phyloP scores from a whole-genome alignment of 2,888 invertebrate species.

The Ochlodes sylvanus region DNA sequence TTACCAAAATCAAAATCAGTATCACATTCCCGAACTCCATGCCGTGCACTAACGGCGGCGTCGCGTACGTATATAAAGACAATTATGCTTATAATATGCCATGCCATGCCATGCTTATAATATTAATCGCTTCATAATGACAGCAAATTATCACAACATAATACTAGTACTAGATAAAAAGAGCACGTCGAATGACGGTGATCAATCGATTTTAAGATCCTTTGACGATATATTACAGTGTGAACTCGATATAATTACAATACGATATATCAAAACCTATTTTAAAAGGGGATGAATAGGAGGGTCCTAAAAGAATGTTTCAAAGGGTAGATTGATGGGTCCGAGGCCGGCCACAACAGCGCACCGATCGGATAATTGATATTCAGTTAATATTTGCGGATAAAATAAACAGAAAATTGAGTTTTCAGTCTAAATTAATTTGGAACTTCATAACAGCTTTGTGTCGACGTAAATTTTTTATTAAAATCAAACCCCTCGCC shows the following conservation, averaged over 20 bases:
- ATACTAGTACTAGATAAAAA: too few relatives aligned
- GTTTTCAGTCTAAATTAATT: constrained; percentile 82
- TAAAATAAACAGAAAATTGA: constrained; percentile 82
- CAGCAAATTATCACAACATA: too few relatives aligned
- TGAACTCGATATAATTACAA: neutral
- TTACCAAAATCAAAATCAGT: too few relatives aligned
- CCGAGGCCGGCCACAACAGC: constrained; percentile 49
- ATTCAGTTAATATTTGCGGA: constrained; percentile 82
- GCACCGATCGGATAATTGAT: constrained; percentile 73
- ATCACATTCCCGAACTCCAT: too few relatives aligned
- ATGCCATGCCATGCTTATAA: too few relatives aligned
- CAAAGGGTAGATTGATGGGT: constrained; percentile 65
- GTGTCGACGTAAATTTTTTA: constrained; percentile 73
- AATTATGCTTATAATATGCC: too few relatives aligned
- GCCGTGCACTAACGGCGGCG: too few relatives aligned
- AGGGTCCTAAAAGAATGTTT: constrained; percentile 40
- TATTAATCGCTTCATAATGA: too few relatives aligned
- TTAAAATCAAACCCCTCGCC: constrained; percentile 69
- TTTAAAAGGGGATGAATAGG: neutral
- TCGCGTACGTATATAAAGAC: too few relatives aligned
- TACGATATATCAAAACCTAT: neutral
- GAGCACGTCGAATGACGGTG: too few relatives aligned
- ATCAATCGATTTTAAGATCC: too few relatives aligned
- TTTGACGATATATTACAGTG: too few relatives aligned
- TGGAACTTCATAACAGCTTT: constrained; percentile 79